phyloP scores from a whole-genome alignment of 1,140 invertebrate species.

The Sinella curviseta region DNA sequence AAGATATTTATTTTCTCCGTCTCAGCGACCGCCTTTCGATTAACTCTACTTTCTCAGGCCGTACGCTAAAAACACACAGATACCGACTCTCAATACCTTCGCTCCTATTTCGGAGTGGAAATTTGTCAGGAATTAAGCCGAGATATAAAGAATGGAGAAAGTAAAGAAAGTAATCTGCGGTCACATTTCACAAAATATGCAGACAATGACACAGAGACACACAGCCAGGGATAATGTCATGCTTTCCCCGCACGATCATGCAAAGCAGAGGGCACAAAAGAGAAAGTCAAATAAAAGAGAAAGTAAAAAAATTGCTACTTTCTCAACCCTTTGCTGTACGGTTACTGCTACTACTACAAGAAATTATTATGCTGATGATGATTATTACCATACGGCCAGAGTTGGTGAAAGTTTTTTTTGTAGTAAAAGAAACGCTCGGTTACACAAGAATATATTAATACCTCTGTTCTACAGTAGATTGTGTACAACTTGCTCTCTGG shows the following conservation, averaged over 20 bases:
- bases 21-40: neutral
- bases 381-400: too few species aligned
- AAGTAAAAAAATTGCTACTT: too few species aligned
- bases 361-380: too few species aligned
- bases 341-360: too few species aligned
- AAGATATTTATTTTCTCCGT: neutral
- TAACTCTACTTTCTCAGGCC: neutral
- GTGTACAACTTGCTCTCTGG: neutral
- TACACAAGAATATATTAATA: too few species aligned
- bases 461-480: neutral
- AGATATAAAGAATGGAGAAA: neutral
- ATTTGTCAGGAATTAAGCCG: neutral
- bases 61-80: too few species aligned
- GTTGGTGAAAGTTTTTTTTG: too few species aligned
- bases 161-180: constrained; percentile 8
- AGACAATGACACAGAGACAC: neutral
- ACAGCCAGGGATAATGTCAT: neutral
- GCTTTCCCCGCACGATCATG: neutral
- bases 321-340: too few species aligned
- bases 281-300: too few species aligned
- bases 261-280: too few species aligned
- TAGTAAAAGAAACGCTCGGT: too few species aligned
- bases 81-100: neutral
- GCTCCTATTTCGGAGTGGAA: neutral
- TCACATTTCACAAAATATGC: neutral